phyloP scores from a whole-genome alignment of 1,140 invertebrate species.

The Drosophila arawakana region DNA sequence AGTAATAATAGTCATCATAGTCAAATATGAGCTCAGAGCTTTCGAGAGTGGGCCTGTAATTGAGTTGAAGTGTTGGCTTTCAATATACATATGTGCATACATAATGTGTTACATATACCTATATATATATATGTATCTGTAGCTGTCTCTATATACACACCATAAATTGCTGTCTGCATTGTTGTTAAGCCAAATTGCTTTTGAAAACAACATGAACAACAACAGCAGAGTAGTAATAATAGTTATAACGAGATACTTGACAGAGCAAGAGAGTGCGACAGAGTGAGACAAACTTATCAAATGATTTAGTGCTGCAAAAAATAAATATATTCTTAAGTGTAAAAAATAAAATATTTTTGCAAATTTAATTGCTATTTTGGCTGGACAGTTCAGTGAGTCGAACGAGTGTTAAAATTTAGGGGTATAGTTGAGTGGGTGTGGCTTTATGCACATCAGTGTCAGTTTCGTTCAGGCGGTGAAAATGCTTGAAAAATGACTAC shows the following conservation, averaged over 20 bases:
- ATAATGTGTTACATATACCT: neutral
- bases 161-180: slow-evolving; percentile 68
- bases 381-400: neutral
- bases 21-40: slow-evolving; percentile 48
- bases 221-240: slow-evolving; percentile 27
- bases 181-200: slow-evolving; percentile 76
- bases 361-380: slow-evolving; percentile 35
- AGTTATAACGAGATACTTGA: slow-evolving; percentile 27
- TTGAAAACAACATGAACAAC: slow-evolving; percentile 46
- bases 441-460: slow-evolving; percentile 49
- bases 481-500: slow-evolving; percentile 59
- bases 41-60: slow-evolving; percentile 63
- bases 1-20: slow-evolving; percentile 2
- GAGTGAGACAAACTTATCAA: slow-evolving; percentile 51
- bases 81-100: slow-evolving; percentile 7
- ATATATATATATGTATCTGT: neutral
- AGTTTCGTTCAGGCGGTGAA: slow-evolving; percentile 2
- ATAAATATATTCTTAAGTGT: slow-evolving; percentile 8
- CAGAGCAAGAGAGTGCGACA: no score
- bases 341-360: slow-evolving; percentile 17
- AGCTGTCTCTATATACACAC: slow-evolving; percentile 1
- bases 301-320: slow-evolving; percentile 54
- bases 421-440: neutral
- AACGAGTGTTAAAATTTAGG: neutral
- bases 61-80: slow-evolving; percentile 59